Percentiles rank a stretch among this genome's conserved stretches.
Evolutionary conservation across 2,888 invertebrate genomes (phyloP).

Genomic region (Lasiommata megera): DNA sequence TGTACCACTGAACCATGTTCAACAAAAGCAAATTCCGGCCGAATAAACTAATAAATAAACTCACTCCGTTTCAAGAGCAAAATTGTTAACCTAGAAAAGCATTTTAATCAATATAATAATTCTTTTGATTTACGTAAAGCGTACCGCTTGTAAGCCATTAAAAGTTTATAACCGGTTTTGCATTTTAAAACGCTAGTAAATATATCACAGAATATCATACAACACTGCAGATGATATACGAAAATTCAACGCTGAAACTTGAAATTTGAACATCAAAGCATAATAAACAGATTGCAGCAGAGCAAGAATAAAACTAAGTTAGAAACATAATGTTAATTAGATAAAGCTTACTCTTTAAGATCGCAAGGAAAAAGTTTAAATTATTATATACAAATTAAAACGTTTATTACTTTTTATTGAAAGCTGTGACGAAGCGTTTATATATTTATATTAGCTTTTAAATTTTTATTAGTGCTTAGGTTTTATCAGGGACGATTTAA

Average conservation of each 20-base stretch:
- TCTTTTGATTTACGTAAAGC: slow-evolving; percentile 29
- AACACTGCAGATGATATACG: slow-evolving; percentile 22
- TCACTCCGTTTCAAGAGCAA: slow-evolving; percentile 47
- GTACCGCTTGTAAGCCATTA: slow-evolving; percentile 22
- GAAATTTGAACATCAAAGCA: slow-evolving; percentile 27
- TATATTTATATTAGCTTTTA: slow-evolving; percentile 36
- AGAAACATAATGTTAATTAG: slow-evolving; percentile 22
- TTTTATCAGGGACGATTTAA: slow-evolving; percentile 71
- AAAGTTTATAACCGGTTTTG: slow-evolving; percentile 23
- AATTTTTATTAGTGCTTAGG: slow-evolving; percentile 62
- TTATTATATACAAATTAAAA: slow-evolving; percentile 26
- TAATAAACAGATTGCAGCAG: slow-evolving; percentile 25
- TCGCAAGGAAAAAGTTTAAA: background rate
- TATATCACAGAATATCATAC: slow-evolving; percentile 20
- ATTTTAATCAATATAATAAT: slow-evolving; percentile 38
- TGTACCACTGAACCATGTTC: slow-evolving; percentile 3
- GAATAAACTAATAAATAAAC: slow-evolving; percentile 40
- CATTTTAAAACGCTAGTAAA: slow-evolving; percentile 23
- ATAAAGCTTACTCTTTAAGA: slow-evolving; percentile 18
- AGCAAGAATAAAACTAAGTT: slow-evolving; percentile 23
- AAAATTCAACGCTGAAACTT: slow-evolving; percentile 22
- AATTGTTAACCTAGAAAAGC: slow-evolving; percentile 46
- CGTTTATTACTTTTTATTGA: slow-evolving; percentile 29
- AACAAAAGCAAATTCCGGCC: slow-evolving; percentile 25
- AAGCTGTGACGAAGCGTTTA: slow-evolving; percentile 29